Evolutionary conservation across 1,140 invertebrate genomes (phyloP), one percentile per base, ranked within the genome.

Genomic region (Pectinophora gossypiella): DNA sequence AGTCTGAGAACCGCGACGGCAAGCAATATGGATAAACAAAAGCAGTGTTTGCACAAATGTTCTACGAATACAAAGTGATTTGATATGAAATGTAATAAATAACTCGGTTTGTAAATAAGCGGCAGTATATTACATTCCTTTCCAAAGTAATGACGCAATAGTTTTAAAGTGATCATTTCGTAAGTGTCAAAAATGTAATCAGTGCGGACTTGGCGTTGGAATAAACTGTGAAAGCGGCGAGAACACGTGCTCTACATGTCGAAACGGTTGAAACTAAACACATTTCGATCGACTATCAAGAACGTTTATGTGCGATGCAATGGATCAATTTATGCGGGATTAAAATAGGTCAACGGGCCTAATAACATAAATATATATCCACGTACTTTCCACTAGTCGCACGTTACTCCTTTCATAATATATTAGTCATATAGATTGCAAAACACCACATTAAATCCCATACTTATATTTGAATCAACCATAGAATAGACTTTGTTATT

Each of bases 301-400:
- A 54, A 56, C 58, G 16, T 7, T 58, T 54, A 46, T 59, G 55
- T 51, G 51, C 48, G 59, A 10, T 67, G 58, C 62, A 73, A 60
- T 56, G 49, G 46, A 63, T 64, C 60, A 59, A 50, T 70, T 64
- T 61, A 68, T 59, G 45, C 51, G 32, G 43, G 55, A 65, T 68
- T 56, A 58, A 78, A 75, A 70, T 72, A 75, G 74, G 70, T 73
- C 75, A 73, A 56, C 48, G 66, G 47, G 51, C 48, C 54, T 55
- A 55, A 48, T 61, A 42, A 48, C 47, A 56, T 52, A 48, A 27
- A 19, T 51, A 51, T 54, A 65, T 61, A 66, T 72, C 62, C 66
- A 60, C 60, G 55, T 63, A 59, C 48, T 64, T 64, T 66, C 50
- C 50, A 60, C 65, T 58, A 52, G 51, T 61, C 57, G 53, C 48